These are phyloP conservation scores for Odocoileus hemionus DNA, from an alignment of 2,113 vertebrate genomes.

Conservation along the genomic window DNA sequence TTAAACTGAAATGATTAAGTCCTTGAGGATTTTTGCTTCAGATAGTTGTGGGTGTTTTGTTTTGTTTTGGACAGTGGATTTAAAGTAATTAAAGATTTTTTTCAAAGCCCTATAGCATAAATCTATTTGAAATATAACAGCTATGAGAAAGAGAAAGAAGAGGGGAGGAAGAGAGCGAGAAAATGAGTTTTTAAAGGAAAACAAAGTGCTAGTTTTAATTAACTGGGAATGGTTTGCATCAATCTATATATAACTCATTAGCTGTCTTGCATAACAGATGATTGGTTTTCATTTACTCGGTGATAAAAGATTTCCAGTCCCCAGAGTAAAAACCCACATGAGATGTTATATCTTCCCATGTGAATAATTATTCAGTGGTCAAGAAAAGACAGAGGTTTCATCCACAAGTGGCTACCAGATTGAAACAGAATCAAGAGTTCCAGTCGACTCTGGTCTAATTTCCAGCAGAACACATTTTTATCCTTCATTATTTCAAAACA, in stretches of 20 bases:
- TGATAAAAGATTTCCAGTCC: slow-evolving; percentile 26
- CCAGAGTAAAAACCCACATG: slow-evolving; percentile 20
- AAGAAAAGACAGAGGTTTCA: slow-evolving; percentile 1
- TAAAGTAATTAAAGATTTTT: not conserved
- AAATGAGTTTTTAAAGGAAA: not conserved
- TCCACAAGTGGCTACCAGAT: slow-evolving; percentile 40
- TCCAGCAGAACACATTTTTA: not conserved
- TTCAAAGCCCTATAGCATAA: not conserved
- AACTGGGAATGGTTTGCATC: slow-evolving; percentile 27
- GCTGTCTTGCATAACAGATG: slow-evolving; percentile 28
- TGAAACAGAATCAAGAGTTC: slow-evolving; percentile 29
- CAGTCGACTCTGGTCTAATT: not conserved
- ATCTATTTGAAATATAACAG: slow-evolving; percentile 31
- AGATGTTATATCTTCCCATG: slow-evolving; percentile 29
- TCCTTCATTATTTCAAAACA: not conserved
- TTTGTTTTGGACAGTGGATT: not conserved
- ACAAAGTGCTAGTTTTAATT: slow-evolving; percentile 39
- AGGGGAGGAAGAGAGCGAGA: not conserved
- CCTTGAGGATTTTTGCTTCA: not conserved
- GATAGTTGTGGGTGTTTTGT: not conserved
- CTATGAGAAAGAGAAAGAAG: not conserved
- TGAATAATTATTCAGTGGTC: slow-evolving; percentile 46
- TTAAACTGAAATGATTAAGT: not conserved
- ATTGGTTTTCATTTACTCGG: slow-evolving; percentile 7
- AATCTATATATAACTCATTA: slow-evolving; percentile 53